A percentile compares a stretch with the other conserved stretches of the same genome.
Evolutionary conservation across 1,140 invertebrate genomes (phyloP).

Genomic region (Dendrolimus punctatus): DNA sequence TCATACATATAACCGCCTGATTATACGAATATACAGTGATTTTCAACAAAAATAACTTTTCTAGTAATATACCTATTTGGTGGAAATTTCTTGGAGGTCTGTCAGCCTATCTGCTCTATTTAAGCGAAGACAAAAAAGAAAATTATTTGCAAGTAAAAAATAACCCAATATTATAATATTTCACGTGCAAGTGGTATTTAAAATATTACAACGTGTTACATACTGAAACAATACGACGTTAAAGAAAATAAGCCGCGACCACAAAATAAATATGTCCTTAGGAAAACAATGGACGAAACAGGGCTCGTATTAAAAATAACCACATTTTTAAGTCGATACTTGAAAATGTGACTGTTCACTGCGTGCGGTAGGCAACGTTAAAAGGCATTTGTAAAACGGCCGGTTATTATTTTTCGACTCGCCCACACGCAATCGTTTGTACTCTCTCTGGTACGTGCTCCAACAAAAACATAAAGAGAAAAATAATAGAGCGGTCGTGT

Average conservation of each 20-base stretch:
- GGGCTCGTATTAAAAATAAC: constrained; percentile 42
- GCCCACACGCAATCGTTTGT: constrained; percentile 46
- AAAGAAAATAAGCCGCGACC: constrained; percentile 36
- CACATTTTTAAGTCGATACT: constrained; percentile 42
- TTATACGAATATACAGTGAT: too few species aligned
- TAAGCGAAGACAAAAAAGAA: too few species aligned
- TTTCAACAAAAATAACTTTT: too few species aligned
- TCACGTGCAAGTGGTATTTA: constrained; percentile 1
- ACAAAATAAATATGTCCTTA: constrained; percentile 51
- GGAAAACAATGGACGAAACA: constrained; percentile 51
- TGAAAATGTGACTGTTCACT: constrained; percentile 44
- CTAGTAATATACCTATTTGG: too few species aligned
- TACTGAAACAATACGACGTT: constrained; percentile 33
- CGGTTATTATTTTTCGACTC: constrained; percentile 40
- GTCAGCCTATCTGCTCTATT: too few species aligned
- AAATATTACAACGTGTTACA: constrained; percentile 16
- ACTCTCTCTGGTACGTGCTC: constrained; percentile 47
- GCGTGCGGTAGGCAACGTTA: constrained; percentile 47
- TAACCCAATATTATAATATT: too few species aligned
- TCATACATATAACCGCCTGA: too few species aligned
- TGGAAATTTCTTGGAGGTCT: too few species aligned
- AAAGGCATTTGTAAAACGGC: constrained; percentile 37
- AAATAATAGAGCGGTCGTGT: not conserved
- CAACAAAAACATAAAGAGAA: constrained; percentile 21
- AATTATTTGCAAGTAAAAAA: too few species aligned